Evolutionary conservation across 2,113 vertebrate genomes (phyloP), one percentile per base, ranked within the genome.

Genomic region (Prunella fulvescens): DNA sequence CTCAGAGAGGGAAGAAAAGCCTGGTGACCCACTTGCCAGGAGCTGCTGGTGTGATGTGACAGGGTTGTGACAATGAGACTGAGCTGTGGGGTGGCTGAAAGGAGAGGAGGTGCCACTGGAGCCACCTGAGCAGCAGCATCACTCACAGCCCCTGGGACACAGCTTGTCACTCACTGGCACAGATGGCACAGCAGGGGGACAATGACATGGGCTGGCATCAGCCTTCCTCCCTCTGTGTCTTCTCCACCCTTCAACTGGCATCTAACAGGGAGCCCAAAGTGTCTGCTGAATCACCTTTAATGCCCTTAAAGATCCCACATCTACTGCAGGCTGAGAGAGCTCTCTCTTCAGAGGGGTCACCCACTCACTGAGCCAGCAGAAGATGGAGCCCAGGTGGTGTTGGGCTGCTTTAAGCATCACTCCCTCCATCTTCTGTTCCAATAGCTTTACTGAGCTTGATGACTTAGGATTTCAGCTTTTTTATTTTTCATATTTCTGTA

Each of bases 81-180:
- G 54, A 6, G 10, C 14, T 14, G 6, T 23, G 39, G 74, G 51
- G 19, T 16, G 35, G 58, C 9, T 69, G 90, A 54, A 42, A 42
- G 62, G 62, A 53, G 73, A 81, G 29, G 14, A 83, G 81, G 20
- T 9, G 18, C 29, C 78, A 64, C 60, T 4, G 6, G 44, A 65
- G 28, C 29, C 56, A 40, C 78, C 54, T 65, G 56, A 88, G 81
- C 88, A 88, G 57, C 65, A 25, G 48, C 64, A 40, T 60, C 70
- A 31, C 80, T 57, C 72, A 31, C 20, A 69, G 67, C 35, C 69
- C n/a, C 76, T 19, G 51, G 66, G 66, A 51, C 33, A 61, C 12
- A 6, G 9, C 1, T 0, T 31, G 31, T 57, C 92, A 42, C 31
- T 57, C 77, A 26, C 42, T 70, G 2, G 2, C 47, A 14, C 0